Evolutionary conservation across 2,113 vertebrate genomes (phyloP), one percentile per base, ranked within the genome.

Genomic region (Megaceryle torquata): DNA sequence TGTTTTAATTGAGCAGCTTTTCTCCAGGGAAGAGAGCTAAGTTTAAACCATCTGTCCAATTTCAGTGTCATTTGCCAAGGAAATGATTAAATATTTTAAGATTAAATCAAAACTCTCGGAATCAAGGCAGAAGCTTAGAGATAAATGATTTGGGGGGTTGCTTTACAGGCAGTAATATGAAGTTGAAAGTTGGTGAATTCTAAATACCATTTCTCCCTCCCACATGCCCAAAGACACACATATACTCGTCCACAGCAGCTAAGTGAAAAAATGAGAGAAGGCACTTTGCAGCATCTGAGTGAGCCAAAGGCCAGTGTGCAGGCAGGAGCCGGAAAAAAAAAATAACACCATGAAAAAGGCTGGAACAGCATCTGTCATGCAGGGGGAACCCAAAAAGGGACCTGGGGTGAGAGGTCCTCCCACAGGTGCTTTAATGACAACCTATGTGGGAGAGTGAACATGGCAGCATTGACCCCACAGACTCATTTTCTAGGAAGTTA

Each of bases 31-130:
- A 91, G 70, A 81, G 60, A 94, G 82, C 90, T 95, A 96, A 96
- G 86, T 96, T 96, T 96, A 96, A 95, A 93, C 95, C 94, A 97
- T 97, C 97, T 97, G 97, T 92, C 94, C 95, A 96, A 94, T 89
- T 94, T 93, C 95, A 91, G 85, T 94, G 76, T 96, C 91, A 95
- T 95, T 96, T 95, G 91, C 90, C 74, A 93, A 95, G 81, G 80
- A 96, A 96, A 97, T 91, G 37, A 97, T 97, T 96, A 96, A 97
- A 93, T 95, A 89, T 93, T 95, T 93, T 91, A 94, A 90, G 88
- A 97, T 87, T 96, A 96, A 96, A 94, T 95, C 91, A 93, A 92
- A 96, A 92, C 68, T 88, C 29, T 71, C 51, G 46, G 76, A 94
- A 91, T 84, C 63, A 80, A 93, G 80, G 57, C 16, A 54, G 63